phyloP scores from a whole-genome alignment of 2,113 vertebrate genomes.

The Lepus americanus region DNA sequence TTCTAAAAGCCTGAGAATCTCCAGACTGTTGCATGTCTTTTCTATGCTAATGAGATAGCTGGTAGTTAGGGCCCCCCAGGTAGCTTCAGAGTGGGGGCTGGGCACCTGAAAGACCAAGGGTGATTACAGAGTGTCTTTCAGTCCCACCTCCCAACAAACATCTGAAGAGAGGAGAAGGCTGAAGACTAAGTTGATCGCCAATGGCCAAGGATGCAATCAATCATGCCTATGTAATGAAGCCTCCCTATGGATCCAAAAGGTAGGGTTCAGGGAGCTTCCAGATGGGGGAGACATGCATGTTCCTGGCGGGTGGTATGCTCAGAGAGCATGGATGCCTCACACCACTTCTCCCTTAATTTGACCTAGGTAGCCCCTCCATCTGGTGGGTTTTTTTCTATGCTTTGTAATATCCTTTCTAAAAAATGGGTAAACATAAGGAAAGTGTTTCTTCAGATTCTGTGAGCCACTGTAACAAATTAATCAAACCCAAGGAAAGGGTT shows the following conservation, averaged over 20 bases:
- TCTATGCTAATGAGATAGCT: neutral
- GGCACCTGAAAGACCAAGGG: neutral
- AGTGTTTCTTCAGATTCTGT: neutral
- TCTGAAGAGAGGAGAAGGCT: neutral
- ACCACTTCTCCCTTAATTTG: neutral
- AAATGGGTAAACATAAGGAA: neutral
- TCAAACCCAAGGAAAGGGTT: neutral
- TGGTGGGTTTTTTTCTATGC: neutral
- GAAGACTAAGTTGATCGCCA: neutral
- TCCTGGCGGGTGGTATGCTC: neutral
- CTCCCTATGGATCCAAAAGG: neutral
- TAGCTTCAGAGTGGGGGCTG: neutral
- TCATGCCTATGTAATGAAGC: neutral
- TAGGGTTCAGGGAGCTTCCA: neutral
- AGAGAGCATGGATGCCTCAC: neutral
- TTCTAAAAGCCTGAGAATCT: neutral
- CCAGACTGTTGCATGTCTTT: neutral
- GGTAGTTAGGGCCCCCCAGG: accelerated
- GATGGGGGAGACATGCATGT: neutral
- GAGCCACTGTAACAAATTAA: neutral
- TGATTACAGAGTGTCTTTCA: neutral
- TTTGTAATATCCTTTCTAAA: neutral
- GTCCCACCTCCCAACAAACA: too few species aligned
- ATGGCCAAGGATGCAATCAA: neutral
- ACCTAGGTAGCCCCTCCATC: neutral